Percentiles rank a stretch among this genome's conserved stretches.
Evolutionary conservation across 2,888 invertebrate species (phyloP).

Genomic region (Elmis aenea): DNA sequence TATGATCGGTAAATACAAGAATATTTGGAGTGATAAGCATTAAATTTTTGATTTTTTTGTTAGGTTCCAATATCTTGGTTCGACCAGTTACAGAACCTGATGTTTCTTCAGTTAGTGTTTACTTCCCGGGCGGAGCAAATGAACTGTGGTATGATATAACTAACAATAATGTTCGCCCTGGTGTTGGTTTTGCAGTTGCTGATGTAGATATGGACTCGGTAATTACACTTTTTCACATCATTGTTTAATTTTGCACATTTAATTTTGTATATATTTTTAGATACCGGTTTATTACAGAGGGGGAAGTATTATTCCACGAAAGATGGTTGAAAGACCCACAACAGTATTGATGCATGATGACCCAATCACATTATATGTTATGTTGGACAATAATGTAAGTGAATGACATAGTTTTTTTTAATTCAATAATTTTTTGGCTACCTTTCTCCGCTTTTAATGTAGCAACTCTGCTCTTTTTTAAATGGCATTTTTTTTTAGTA

Average conservation of each 20-base stretch:
- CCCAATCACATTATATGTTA: constrained; percentile 87
- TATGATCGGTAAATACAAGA: constrained; percentile 43
- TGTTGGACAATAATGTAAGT: constrained; percentile 65
- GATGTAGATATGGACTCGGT: neutral
- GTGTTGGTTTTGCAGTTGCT: neutral
- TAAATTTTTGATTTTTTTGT: neutral
- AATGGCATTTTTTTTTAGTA: too few species aligned
- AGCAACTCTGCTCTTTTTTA: neutral
- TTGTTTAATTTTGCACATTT: neutral
- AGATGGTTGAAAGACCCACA: constrained; percentile 83
- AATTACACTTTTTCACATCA: neutral
- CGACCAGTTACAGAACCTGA: constrained; percentile 77
- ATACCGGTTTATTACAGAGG: constrained; percentile 92
- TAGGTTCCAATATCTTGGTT: constrained; percentile 77
- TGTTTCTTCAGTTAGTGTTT: constrained; percentile 67
- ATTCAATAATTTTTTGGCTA: too few species aligned
- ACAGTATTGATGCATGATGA: constrained; percentile 82
- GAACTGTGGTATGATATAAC: neutral
- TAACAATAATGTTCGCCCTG: neutral
- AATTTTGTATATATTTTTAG: constrained; percentile 44
- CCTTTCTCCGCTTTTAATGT: too few species aligned
- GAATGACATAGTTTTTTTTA: too few species aligned
- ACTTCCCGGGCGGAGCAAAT: constrained; percentile 68
- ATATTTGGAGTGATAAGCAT: neutral
- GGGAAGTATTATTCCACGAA: constrained; percentile 84